Conservation (phyloP, 2,797 vertebrate genomes). For the Aeoliscus strigatus region DNA sequence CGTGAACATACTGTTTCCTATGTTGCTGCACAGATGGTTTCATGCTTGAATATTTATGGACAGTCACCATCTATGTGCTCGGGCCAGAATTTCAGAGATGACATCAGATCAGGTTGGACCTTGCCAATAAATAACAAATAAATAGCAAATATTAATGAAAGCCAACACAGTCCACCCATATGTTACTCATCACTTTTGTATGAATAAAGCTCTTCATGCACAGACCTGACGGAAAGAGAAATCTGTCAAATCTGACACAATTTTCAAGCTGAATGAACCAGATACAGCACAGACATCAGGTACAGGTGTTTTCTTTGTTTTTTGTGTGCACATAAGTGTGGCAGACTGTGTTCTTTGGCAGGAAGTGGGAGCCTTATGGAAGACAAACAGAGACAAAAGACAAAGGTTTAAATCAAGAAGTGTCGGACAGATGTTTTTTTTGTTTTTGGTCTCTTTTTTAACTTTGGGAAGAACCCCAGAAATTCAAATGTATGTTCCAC, state of each 20-base stretch:
- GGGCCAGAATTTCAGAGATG: constrained; percentile 20
- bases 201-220: too few species aligned
- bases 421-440: too few species aligned
- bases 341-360: constrained; percentile 7
- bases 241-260: constrained; percentile 11
- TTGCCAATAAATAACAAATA: constrained; percentile 18
- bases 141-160: constrained; percentile 1
- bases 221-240: not conserved
- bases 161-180: constrained; percentile 1
- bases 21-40: constrained; percentile 39
- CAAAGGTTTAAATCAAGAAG: too few species aligned
- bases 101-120: constrained; percentile 1
- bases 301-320: not conserved
- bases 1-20: constrained; percentile 29
- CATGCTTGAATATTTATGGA: constrained; percentile 38
- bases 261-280: constrained; percentile 11
- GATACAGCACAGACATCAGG: constrained; percentile 2
- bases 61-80: constrained; percentile 27
- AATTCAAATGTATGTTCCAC: too few species aligned
- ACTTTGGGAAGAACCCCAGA: too few species aligned
- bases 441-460: too few species aligned
- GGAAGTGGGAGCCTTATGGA: not conserved
- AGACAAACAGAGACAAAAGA: too few species aligned
- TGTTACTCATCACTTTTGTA: constrained; percentile 5
- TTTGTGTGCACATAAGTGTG: not conserved